These are phyloP conservation scores for Hydrozoanthus gracilis DNA, from an alignment of 92 coral and sea anemone genomes.

Conservation along the genomic window DNA sequence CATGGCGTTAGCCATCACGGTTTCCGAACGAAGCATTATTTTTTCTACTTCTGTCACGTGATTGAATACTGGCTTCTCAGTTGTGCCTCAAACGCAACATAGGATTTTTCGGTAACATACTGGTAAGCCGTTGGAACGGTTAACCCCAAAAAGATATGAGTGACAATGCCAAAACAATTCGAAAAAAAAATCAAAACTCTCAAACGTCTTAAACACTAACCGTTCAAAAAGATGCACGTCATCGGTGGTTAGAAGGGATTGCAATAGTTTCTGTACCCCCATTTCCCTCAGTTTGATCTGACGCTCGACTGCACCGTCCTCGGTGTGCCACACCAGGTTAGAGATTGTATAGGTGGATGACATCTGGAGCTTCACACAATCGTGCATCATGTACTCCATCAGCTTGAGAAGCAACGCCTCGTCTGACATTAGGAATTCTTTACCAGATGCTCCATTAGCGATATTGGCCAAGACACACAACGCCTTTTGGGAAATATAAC, in stretches of 20 bases:
- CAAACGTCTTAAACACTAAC: constrained; percentile 41
- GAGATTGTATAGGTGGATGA: constrained; percentile 96
- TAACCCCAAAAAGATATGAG: neutral
- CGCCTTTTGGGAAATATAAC: constrained; percentile 61
- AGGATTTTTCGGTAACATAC: too few species aligned
- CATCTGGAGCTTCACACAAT: constrained; percentile 96
- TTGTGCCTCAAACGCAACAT: too few species aligned
- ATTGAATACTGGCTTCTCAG: too few species aligned
- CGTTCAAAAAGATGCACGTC: constrained; percentile 94
- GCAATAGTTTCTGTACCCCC: constrained; percentile 93
- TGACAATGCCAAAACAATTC: neutral
- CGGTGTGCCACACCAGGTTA: constrained; percentile 96
- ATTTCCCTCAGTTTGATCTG: constrained; percentile 90
- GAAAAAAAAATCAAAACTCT: too few species aligned
- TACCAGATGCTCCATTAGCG: constrained; percentile 94
- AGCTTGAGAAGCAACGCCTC: constrained; percentile 76
- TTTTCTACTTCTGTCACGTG: too few species aligned
- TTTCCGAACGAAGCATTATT: too few species aligned
- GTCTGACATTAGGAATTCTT: constrained; percentile 92
- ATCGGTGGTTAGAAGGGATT: constrained; percentile 86
- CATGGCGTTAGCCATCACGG: too few species aligned
- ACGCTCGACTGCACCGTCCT: constrained; percentile 89
- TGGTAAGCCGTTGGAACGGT: too few species aligned
- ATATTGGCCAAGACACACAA: constrained; percentile 95
- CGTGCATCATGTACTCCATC: constrained; percentile 97